A percentile compares a stretch with the other conserved stretches of the same genome.
phyloP scores from a whole-genome alignment of 2,797 vertebrate species.

The Phoxinus dragarum region DNA sequence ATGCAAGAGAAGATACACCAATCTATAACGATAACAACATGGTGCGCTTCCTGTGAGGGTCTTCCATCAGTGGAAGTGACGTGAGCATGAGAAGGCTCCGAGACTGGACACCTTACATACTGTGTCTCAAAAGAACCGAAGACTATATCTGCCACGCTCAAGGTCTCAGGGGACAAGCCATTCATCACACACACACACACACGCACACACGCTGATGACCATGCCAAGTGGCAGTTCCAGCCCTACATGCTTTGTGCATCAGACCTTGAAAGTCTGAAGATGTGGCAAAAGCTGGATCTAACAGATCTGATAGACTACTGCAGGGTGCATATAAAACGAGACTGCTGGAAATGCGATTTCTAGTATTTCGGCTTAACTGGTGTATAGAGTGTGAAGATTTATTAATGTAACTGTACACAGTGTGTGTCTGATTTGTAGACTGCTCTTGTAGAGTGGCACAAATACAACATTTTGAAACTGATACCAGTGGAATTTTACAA shows the following conservation, averaged over 20 bases:
- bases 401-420: neutral
- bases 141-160: constrained; percentile 63
- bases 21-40: constrained; percentile 17
- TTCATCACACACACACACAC: constrained; percentile 66
- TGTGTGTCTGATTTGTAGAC: neutral
- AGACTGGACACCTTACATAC: neutral
- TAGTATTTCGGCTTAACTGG: neutral
- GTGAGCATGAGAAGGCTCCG: neutral
- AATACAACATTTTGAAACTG: neutral
- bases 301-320: constrained; percentile 15
- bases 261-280: constrained; percentile 62
- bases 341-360: neutral
- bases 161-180: constrained; percentile 67
- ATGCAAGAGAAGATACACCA: constrained; percentile 9
- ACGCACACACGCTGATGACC: constrained; percentile 19
- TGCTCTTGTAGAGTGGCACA: neutral
- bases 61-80: constrained; percentile 36
- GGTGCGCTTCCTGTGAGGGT: neutral
- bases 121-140: constrained; percentile 19
- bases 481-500: neutral
- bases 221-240: constrained; percentile 3
- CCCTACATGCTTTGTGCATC: constrained; percentile 41
- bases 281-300: constrained; percentile 13
- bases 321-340: neutral
- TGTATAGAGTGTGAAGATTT: neutral